Evolutionary conservation across 2,888 invertebrate genomes (phyloP).

Genomic region (Hipparchia sbordonii): DNA sequence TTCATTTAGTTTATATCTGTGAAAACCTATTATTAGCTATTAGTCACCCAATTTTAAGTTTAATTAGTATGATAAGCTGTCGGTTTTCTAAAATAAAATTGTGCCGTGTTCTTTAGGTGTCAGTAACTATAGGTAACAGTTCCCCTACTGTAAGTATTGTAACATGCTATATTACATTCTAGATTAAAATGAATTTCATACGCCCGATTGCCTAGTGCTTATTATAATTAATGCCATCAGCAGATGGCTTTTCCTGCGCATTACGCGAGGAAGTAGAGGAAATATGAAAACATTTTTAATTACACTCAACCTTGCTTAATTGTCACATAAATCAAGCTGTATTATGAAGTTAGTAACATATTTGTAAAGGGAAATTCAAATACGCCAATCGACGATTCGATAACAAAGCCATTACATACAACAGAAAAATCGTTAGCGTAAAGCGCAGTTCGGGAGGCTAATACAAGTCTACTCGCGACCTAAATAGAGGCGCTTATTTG

Average conservation of each 20-base stretch:
- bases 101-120: no score
- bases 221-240: not conserved
- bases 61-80: no score
- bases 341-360: not conserved
- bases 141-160: no score
- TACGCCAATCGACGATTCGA: slow-evolving; percentile 2
- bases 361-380: not conserved
- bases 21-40: no score
- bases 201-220: no score
- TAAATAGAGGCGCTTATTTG: slow-evolving; percentile 27
- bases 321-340: not conserved
- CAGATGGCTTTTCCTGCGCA: not conserved
- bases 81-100: no score
- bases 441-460: slow-evolving; percentile 17
- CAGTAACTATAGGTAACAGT: no score
- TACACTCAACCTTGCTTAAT: not conserved
- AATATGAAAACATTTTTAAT: not conserved
- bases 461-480: slow-evolving; percentile 29
- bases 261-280: not conserved
- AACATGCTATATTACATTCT: no score
- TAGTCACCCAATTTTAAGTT: no score
- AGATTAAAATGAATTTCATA: no score
- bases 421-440: slow-evolving; percentile 21
- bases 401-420: slow-evolving; percentile 3
- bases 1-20: no score